Evolutionary conservation across 2,888 invertebrate species (phyloP).

Genomic region (Trachelus iudaicus): DNA sequence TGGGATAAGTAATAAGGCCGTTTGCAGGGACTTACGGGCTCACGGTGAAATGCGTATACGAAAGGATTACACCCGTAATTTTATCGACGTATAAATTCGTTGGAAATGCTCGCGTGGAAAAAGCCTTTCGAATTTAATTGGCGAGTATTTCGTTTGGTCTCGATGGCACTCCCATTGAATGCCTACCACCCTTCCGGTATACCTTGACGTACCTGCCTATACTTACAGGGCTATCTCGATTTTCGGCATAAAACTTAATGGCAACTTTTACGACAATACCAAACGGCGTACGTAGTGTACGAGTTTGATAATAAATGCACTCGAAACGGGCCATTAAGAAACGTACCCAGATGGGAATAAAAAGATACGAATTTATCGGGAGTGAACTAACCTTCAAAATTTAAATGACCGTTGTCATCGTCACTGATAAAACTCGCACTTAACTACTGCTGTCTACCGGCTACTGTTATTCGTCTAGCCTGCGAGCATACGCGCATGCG

Average conservation of each 20-base stretch:
- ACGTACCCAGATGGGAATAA: not conserved
- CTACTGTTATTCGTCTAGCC: not conserved
- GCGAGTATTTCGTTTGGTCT: not conserved
- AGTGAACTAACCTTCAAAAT: not conserved
- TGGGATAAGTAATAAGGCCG: not conserved
- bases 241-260: constrained; percentile 14
- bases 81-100: not conserved
- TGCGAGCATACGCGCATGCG: not conserved
- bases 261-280: constrained; percentile 16
- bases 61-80: not conserved
- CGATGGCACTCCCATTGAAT: not conserved
- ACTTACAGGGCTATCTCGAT: constrained; percentile 2
- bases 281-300: not conserved
- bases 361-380: not conserved
- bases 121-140: not conserved
- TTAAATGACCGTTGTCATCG: not conserved
- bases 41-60: not conserved
- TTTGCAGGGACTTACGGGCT: not conserved
- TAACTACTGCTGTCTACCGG: not conserved
- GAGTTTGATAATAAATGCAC: not conserved
- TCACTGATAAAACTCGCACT: not conserved
- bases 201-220: not conserved
- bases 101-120: not conserved
- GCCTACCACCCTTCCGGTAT: not conserved
- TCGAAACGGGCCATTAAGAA: not conserved